These are phyloP conservation scores for Origma solitaria DNA, from an alignment of 2,113 vertebrate species.

Conservation along the genomic window DNA sequence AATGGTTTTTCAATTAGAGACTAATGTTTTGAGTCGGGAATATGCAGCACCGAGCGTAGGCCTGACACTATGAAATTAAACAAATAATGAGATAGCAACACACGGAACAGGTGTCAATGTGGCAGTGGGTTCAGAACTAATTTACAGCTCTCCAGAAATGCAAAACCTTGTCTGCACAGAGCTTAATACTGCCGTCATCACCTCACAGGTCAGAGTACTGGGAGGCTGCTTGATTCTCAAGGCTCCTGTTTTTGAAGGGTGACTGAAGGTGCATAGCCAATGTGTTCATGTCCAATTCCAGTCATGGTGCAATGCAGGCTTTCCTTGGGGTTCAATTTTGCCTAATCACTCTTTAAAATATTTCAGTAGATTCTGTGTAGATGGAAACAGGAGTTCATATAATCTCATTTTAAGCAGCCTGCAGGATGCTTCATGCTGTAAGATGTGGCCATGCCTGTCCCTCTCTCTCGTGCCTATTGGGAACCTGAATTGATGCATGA, in stretches of 20 bases:
- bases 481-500: background rate
- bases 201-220: background rate
- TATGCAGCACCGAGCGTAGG: background rate
- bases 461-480: accelerated
- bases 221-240: background rate
- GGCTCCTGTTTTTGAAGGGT: background rate
- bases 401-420: background rate
- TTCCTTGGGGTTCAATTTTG: background rate
- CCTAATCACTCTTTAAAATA: background rate
- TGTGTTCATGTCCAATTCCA: background rate
- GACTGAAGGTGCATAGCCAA: background rate
- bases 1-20: conserved; percentile 55
- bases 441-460: background rate
- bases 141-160: background rate
- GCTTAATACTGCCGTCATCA: background rate
- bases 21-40: conserved; percentile 14
- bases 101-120: background rate
- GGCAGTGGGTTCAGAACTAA: background rate
- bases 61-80: conserved; percentile 30
- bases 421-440: background rate
- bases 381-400: background rate
- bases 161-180: background rate
- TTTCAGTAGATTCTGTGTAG: background rate
- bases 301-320: background rate
- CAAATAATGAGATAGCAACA: background rate